Conservation (phyloP, 2,797 vertebrate genomes). For the Argyrosomus regius region DNA sequence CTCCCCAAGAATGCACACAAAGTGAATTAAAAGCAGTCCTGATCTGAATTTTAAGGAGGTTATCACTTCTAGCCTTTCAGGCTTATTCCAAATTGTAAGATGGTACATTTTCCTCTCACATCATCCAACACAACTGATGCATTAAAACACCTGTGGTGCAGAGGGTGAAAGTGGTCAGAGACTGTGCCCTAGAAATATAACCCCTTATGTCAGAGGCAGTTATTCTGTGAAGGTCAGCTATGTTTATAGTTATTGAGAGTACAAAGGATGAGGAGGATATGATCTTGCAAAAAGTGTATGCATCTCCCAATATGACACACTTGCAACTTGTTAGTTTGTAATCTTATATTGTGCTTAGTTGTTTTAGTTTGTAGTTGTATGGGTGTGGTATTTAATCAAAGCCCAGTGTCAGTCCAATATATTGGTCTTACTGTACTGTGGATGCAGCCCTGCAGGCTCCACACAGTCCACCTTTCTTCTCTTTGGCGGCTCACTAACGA, state of each 20-base stretch:
- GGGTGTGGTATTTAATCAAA: slow-evolving; percentile 26
- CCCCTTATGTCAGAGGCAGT: not conserved
- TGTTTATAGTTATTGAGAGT: not conserved
- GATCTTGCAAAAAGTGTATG: not conserved
- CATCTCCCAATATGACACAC: not conserved
- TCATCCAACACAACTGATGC: not conserved
- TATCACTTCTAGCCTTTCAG: not conserved
- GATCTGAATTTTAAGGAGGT: slow-evolving; percentile 68
- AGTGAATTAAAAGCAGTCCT: slow-evolving; percentile 49
- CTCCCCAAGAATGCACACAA: slow-evolving; percentile 12
- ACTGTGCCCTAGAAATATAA: not conserved
- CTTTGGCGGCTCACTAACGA: slow-evolving; percentile 52
- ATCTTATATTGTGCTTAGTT: not conserved
- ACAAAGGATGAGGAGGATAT: too few relatives aligned
- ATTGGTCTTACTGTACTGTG: slow-evolving; percentile 30
- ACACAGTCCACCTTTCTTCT: slow-evolving; percentile 53
- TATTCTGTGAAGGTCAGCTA: slow-evolving; percentile 10
- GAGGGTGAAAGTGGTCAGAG: not conserved
- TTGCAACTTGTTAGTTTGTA: not conserved
- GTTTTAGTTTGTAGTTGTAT: slow-evolving; percentile 13
- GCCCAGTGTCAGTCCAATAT: slow-evolving; percentile 11
- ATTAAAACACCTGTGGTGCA: not conserved
- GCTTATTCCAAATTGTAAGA: not conserved
- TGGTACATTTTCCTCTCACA: not conserved
- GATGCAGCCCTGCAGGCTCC: slow-evolving; percentile 42